Conservation (phyloP, 1,140 invertebrate species). For the Radopholus similis region DNA sequence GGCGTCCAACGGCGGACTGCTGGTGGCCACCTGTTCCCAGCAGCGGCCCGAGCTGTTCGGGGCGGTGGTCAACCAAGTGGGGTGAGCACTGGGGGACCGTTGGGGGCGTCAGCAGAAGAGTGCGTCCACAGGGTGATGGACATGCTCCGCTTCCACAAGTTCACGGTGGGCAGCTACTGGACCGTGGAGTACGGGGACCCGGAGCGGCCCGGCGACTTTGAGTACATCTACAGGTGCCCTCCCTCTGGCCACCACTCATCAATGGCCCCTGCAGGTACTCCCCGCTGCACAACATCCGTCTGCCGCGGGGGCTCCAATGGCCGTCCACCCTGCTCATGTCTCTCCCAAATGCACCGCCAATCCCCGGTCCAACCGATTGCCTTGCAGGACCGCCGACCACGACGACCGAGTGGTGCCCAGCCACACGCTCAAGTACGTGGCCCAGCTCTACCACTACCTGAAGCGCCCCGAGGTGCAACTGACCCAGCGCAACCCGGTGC, state of each 20-base stretch:
- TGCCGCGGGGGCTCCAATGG: conserved; percentile 69
- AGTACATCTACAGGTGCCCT: conserved; percentile 75
- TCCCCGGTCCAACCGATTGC: no score
- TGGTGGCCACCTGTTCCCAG: conserved; percentile 83
- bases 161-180: conserved; percentile 95
- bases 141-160: conserved; percentile 94
- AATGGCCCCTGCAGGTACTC: conserved; percentile 72
- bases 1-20: conserved; percentile 88
- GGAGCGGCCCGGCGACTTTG: conserved; percentile 80
- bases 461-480: conserved; percentile 70
- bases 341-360: conserved; percentile 72
- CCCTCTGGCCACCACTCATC: neutral
- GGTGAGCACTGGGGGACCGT: conserved; percentile 66
- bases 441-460: conserved; percentile 77
- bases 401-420: conserved; percentile 91
- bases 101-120: neutral
- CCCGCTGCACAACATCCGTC: conserved; percentile 84
- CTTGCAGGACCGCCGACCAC: conserved; percentile 91
- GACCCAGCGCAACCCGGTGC: conserved; percentile 76
- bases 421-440: conserved; percentile 90
- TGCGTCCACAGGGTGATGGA: conserved; percentile 96
- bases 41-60: conserved; percentile 91
- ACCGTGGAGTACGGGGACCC: conserved; percentile 89
- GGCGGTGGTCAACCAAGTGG: conserved; percentile 82
- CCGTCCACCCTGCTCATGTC: conserved; percentile 77